Percentiles rank a stretch among this genome's conserved stretches.
Conservation (phyloP, 53 echinoderm and acorn worm genomes). For the Temnopleurus reevesii region DNA sequence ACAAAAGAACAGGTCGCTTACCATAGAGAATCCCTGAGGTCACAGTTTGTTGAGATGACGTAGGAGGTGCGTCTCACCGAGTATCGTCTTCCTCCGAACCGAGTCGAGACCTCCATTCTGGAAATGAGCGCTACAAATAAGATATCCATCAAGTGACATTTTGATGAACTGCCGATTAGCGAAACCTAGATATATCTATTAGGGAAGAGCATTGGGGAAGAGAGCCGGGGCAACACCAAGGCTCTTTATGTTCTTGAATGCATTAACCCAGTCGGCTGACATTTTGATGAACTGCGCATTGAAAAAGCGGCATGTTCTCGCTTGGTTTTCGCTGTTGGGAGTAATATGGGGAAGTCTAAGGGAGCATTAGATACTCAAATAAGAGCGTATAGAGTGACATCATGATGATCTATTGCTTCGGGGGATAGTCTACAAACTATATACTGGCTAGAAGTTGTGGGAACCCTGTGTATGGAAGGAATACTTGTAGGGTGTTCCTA, state of each 20-base stretch:
- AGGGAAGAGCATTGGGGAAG: background rate
- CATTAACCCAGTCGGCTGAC: background rate
- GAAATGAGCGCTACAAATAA: background rate
- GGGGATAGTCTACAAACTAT: too few species aligned
- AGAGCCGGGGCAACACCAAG: background rate
- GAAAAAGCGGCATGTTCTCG: background rate
- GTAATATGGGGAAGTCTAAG: background rate
- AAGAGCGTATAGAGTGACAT: background rate
- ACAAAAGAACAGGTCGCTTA: background rate
- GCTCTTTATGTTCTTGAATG: background rate
- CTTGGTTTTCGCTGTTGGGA: background rate
- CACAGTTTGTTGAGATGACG: background rate
- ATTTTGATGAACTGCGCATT: constrained; percentile 16
- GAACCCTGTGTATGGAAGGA: too few species aligned
- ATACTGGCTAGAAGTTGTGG: too few species aligned
- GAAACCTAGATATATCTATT: constrained; percentile 26
- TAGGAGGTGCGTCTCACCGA: background rate
- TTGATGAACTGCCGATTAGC: constrained; percentile 13
- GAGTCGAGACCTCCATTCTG: background rate
- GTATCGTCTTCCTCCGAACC: background rate
- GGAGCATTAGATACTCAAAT: constrained; percentile 11
- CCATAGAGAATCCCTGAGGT: background rate
- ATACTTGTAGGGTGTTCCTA: too few species aligned
- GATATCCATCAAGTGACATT: constrained; percentile 37
- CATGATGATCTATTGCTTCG: background rate